phyloP scores from a whole-genome alignment of 2,888 invertebrate species.

The Andrena bicolor region DNA sequence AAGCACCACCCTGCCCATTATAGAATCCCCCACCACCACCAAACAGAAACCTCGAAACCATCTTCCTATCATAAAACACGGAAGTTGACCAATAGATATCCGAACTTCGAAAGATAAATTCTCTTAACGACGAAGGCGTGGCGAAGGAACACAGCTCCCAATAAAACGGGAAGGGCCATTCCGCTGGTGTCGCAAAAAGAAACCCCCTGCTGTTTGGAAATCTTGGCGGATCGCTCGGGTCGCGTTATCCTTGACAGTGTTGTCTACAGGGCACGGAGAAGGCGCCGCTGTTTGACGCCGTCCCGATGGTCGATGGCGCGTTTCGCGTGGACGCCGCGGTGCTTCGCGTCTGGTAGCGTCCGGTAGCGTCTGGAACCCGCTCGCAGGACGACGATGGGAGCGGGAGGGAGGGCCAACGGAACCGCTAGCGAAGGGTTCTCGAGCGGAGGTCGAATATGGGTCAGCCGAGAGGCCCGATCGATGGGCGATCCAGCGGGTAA shows the following conservation, averaged over 20 bases:
- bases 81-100: too few relatives aligned
- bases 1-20: too few relatives aligned
- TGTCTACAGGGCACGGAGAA: background rate
- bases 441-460: slow-evolving; percentile 64
- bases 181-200: background rate
- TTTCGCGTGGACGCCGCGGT: background rate
- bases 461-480: slow-evolving; percentile 64
- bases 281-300: background rate
- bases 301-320: background rate
- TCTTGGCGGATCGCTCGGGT: background rate
- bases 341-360: too few relatives aligned
- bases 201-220: background rate
- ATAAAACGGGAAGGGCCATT: too few relatives aligned
- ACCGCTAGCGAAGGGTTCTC: slow-evolving; percentile 39
- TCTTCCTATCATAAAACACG: too few relatives aligned
- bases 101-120: too few relatives aligned
- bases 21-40: too few relatives aligned
- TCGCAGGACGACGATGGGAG: background rate
- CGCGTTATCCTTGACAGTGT: background rate
- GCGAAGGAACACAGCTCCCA: background rate
- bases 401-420: slow-evolving; percentile 7
- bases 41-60: too few relatives aligned
- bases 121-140: background rate
- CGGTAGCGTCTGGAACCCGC: background rate
- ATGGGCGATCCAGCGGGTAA: slow-evolving; percentile 67